Conservation (phyloP, 2,888 invertebrate species). For the Apodemia mormo region DNA sequence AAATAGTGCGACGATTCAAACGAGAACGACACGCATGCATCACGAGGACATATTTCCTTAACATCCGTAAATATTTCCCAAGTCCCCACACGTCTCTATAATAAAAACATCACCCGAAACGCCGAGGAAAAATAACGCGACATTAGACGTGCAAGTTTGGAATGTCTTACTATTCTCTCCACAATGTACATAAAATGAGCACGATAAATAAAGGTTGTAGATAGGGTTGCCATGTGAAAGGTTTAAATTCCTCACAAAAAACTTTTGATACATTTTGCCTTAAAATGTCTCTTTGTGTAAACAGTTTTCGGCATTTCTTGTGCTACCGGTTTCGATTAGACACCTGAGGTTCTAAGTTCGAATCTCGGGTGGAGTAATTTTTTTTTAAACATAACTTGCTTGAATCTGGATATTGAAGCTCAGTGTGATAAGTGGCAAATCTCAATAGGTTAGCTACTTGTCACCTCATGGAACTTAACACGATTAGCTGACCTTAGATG, state of each 20-base stretch:
- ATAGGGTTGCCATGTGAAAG: slow-evolving; percentile 26
- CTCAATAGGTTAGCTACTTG: no score
- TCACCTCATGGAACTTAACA: no score
- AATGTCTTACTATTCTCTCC: slow-evolving; percentile 43
- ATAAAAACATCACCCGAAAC: slow-evolving; percentile 73
- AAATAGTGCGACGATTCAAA: slow-evolving; percentile 55
- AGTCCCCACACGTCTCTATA: slow-evolving; percentile 69
- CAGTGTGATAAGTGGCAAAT: no score
- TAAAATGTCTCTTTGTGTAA: not conserved
- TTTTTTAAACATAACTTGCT: no score
- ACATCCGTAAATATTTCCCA: slow-evolving; percentile 66
- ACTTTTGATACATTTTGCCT: not conserved
- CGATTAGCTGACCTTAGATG: no score
- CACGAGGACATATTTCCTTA: slow-evolving; percentile 53
- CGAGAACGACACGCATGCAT: slow-evolving; percentile 58
- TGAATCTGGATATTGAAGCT: no score
- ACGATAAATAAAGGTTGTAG: slow-evolving; percentile 44
- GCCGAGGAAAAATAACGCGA: slow-evolving; percentile 55
- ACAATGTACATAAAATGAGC: slow-evolving; percentile 38
- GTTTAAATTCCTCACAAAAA: not conserved
- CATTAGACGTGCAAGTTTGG: slow-evolving; percentile 72
- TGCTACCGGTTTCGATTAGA: no score
- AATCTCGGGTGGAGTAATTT: no score
- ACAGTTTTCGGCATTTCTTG: no score
- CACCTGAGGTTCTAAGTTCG: no score